Evolutionary conservation across 2,888 invertebrate genomes (phyloP).

Genomic region (Melieria picta): DNA sequence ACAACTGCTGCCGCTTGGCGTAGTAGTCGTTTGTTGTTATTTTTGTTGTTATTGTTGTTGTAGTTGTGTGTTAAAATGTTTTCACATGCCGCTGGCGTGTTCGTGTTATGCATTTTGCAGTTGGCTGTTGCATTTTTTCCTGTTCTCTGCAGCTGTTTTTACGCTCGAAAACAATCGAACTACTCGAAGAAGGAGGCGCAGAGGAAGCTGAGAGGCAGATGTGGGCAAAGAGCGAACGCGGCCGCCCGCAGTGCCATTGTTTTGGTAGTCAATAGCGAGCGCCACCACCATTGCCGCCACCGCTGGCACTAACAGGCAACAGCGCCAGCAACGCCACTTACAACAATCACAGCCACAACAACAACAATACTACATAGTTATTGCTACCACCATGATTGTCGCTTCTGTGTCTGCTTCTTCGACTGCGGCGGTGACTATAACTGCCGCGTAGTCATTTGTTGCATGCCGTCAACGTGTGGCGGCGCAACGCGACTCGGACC

Average conservation of each 20-base stretch:
- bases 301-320: background rate
- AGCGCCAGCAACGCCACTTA: background rate
- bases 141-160: conserved; percentile 18
- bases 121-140: conserved; percentile 1
- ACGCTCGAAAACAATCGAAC: background rate
- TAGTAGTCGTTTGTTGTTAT: background rate
- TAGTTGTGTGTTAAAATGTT: background rate
- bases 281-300: conserved; percentile 1
- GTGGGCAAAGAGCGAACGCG: background rate
- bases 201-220: too few species aligned
- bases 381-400: too few species aligned
- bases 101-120: background rate
- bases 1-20: too few species aligned
- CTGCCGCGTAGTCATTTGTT: too few species aligned
- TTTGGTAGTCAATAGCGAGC: background rate
- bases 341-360: too few species aligned
- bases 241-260: background rate
- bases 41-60: background rate
- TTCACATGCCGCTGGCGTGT: background rate
- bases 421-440: too few species aligned
- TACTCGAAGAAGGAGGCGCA: background rate
- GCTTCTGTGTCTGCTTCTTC: too few species aligned
- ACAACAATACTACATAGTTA: too few species aligned
- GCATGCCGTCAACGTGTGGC: background rate
- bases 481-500: too few species aligned